These are phyloP conservation scores for Galemys pyrenaicus DNA, from an alignment of 2,113 vertebrate species.

Conservation along the genomic window DNA sequence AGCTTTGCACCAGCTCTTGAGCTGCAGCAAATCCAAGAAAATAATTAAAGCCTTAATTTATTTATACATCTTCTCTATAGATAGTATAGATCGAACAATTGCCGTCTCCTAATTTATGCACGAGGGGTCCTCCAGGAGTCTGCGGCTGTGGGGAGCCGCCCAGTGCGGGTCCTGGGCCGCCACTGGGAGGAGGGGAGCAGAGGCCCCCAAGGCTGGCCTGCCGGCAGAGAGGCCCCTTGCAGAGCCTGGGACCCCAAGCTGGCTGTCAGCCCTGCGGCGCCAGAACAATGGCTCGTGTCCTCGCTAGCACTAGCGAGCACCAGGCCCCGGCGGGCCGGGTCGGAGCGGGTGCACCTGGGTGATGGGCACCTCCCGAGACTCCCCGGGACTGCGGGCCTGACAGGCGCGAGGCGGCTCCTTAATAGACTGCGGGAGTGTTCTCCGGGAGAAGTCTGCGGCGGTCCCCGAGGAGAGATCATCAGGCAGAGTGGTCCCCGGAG, in stretches of 20 bases:
- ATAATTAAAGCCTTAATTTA: constrained; percentile 73
- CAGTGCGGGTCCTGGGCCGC: not conserved
- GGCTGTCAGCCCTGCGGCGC: not conserved
- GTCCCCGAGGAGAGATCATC: constrained; percentile 90
- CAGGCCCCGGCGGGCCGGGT: constrained; percentile 61
- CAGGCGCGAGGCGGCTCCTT: constrained; percentile 86
- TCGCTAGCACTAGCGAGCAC: not conserved
- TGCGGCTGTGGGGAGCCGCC: rapidly evolving
- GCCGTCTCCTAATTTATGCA: constrained; percentile 35
- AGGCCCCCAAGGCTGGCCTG: not conserved
- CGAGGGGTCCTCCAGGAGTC: not conserved
- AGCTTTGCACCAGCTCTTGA: constrained; percentile 13
- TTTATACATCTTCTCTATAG: constrained; percentile 28
- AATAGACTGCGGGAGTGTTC: constrained; percentile 88
- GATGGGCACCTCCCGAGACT: constrained; percentile 88
- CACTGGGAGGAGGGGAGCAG: not conserved
- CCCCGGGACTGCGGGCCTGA: constrained; percentile 82
- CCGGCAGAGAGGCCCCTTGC: not conserved
- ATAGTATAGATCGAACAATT: not conserved
- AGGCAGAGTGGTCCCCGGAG: constrained; percentile 88
- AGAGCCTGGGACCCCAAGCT: not conserved
- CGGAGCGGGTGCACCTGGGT: constrained; percentile 84
- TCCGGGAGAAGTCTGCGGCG: constrained; percentile 84
- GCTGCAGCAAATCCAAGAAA: constrained; percentile 58
- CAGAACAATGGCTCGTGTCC: constrained; percentile 45